Conservation (phyloP, 2,797 vertebrate genomes). For the Darevskia nairensis region DNA sequence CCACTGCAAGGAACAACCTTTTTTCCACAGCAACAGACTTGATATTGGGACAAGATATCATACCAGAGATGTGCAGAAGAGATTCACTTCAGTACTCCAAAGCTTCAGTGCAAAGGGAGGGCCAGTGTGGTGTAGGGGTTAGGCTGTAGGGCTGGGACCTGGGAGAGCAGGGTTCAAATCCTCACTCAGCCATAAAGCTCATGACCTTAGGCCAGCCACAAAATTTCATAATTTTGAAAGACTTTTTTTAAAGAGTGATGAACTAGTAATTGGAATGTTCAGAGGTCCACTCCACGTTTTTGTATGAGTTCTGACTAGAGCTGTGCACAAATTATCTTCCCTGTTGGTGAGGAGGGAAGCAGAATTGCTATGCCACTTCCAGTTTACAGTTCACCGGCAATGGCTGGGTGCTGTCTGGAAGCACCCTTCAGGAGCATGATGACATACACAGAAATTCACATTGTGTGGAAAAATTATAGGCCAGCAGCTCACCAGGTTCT, state of each 20-base stretch:
- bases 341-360: too few species aligned
- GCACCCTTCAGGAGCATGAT: not conserved
- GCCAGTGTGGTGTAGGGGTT: too few species aligned
- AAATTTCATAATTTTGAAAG: too few species aligned
- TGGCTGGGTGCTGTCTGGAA: too few species aligned
- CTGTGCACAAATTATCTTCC: too few species aligned
- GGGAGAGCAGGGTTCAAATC: too few species aligned
- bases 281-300: not conserved
- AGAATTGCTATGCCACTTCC: too few species aligned
- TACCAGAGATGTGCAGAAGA: not conserved
- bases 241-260: not conserved
- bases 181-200: too few species aligned
- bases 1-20: not conserved
- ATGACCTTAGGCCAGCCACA: too few species aligned
- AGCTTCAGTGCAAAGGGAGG: not conserved
- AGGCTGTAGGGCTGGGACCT: too few species aligned
- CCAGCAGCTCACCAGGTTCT: not conserved
- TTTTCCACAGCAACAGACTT: not conserved
- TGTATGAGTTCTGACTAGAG: not conserved
- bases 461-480: slow-evolving; percentile 7
- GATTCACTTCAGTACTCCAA: not conserved
- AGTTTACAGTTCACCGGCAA: too few species aligned
- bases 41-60: not conserved
- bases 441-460: not conserved
- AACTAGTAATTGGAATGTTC: not conserved